These are phyloP conservation scores for Thryonomys swinderianus DNA, from an alignment of 2,113 vertebrate genomes.

Conservation along the genomic window DNA sequence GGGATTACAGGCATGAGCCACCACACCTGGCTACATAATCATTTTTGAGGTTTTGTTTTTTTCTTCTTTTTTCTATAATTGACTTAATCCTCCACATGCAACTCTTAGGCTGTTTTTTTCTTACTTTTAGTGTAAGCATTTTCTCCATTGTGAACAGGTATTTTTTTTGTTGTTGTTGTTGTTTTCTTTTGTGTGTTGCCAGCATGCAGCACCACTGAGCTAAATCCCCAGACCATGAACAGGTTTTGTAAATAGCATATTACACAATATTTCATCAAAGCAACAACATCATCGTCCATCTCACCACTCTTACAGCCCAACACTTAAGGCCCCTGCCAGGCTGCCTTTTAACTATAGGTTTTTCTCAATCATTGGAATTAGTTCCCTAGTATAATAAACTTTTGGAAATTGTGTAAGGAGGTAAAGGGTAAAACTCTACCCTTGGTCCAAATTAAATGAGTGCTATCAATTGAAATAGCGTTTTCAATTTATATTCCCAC, in stretches of 20 bases:
- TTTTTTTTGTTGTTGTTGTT: too few relatives aligned
- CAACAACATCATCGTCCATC: too few relatives aligned
- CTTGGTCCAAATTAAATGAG: not conserved
- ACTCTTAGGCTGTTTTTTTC: not conserved
- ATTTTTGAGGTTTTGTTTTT: not conserved
- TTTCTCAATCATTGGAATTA: not conserved
- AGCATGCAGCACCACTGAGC: too few relatives aligned
- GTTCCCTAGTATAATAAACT: not conserved
- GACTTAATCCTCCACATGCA: not conserved
- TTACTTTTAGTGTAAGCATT: not conserved
- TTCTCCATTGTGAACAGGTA: too few relatives aligned
- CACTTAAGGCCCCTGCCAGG: not conserved
- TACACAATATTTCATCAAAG: not conserved
- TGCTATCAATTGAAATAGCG: not conserved
- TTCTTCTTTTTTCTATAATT: not conserved
- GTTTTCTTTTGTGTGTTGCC: too few relatives aligned
- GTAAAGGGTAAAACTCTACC: not conserved
- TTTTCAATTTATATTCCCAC: not conserved
- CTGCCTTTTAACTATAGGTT: not conserved
- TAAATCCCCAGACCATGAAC: too few relatives aligned
- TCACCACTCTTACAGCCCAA: not conserved
- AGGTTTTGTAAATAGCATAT: not conserved
- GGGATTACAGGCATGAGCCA: too few relatives aligned
- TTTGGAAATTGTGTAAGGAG: not conserved
- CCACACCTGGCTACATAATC: not conserved